Base-by-base conservation (phyloP, 2,113 vertebrate genomes). In the Rhynchopsitta pachyrhyncha region DNA sequence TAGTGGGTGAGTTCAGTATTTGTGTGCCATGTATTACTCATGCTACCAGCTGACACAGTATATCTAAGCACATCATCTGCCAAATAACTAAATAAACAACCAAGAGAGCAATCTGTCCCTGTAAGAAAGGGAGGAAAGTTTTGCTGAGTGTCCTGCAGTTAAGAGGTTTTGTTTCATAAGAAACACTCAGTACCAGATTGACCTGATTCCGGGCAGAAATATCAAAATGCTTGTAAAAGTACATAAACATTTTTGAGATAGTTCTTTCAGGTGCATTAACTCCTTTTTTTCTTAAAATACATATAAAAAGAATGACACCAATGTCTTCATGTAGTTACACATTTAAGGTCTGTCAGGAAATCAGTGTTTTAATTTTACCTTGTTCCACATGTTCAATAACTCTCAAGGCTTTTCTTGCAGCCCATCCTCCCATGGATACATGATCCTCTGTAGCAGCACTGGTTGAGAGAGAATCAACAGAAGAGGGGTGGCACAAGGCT, bases 381-480 rank as follows among this genome's bases (percentile, higher is more conserved):
- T 99, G 99, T 75, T 99, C 99, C 70, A 99, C 99, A 0, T 99
- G 99, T 95, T 99, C 99, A 49, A 99, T 96, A 66, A 99, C 99
- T 96, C 99, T 98, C 92, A 99, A 97, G 55, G 99, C 98, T 95
- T 99, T 99, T 86, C 99, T 98, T 9, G 99, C 99, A n/a, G 99
- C 99, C 99, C 99, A 99, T 93, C 99, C 99, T 91, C 99, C 99
- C 99, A 99, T 99, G 75, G 99, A 99, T 75, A 99, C 99, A 0
- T 99, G 99, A 95, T 99, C 99, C 94, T 99, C 99, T 0, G 99
- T 99, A 85, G 99, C 99, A 33, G 99, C 99, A 13, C 99, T 99
- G 86, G 99, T 99, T 62, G 99, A 99, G 95, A 99, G 98, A 6
- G 99, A 99, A 97, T 99, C 99, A 97, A 99, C 99, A 18, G 99